These are phyloP conservation scores for Mystacides longicornis DNA, from an alignment of 2,888 invertebrate genomes.

Conservation along the genomic window DNA sequence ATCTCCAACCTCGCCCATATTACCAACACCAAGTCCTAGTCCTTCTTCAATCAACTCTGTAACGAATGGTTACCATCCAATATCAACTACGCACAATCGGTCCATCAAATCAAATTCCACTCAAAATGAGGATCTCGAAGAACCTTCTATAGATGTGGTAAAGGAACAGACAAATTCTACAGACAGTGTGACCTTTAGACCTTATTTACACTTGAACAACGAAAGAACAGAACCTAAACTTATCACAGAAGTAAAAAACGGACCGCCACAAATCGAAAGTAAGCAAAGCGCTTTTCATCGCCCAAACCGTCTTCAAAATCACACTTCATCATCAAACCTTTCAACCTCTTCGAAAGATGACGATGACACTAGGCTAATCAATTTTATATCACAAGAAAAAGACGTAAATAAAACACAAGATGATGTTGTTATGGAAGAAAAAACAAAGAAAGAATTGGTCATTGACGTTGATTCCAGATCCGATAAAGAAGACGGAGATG, in stretches of 20 bases:
- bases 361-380: neutral
- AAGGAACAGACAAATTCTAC: neutral
- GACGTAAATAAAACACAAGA: neutral
- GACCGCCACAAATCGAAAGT: neutral
- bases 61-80: constrained; percentile 34
- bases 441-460: neutral
- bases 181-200: neutral
- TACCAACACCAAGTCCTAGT: constrained; percentile 44
- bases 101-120: constrained; percentile 39
- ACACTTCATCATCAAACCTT: neutral
- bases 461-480: neutral
- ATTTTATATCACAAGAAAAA: neutral
- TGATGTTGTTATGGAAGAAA: constrained; percentile 1
- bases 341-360: neutral
- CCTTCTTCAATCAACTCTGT: constrained; percentile 37
- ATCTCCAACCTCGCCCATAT: constrained; percentile 53
- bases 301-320: neutral
- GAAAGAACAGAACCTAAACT: neutral
- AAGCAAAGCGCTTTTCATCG: neutral
- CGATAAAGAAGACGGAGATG: neutral
- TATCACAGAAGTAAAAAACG: neutral
- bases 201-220: neutral
- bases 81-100: constrained; percentile 38
- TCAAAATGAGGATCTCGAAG: constrained; percentile 49
- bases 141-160: constrained; percentile 26